phyloP scores from a whole-genome alignment of 2,888 invertebrate genomes.

The Isoperla grammatica region DNA sequence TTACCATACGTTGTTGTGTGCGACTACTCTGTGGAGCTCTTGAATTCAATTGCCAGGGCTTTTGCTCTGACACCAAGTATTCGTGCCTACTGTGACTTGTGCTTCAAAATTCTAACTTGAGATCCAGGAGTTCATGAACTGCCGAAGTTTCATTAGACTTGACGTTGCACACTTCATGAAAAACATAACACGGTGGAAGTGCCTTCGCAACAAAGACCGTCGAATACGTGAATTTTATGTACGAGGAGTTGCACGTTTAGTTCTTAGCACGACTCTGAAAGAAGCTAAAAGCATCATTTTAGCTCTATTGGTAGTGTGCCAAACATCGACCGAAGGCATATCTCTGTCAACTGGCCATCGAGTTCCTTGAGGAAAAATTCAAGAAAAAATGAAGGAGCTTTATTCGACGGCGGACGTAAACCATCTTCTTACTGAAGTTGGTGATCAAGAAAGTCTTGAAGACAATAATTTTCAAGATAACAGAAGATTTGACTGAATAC shows the following conservation, averaged over 20 bases:
- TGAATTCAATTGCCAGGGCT: too few relatives aligned
- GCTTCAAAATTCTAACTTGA: conserved; percentile 4
- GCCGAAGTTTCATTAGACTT: conserved; percentile 15
- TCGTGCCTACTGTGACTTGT: conserved; percentile 8
- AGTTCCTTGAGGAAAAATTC: not conserved
- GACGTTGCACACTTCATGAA: conserved; percentile 26
- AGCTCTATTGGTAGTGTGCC: too few relatives aligned
- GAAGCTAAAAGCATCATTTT: too few relatives aligned
- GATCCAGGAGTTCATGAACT: not conserved
- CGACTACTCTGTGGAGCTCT: too few relatives aligned
- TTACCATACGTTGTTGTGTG: conserved; percentile 17
- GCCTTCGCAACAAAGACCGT: not conserved
- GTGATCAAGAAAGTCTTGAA: not conserved
- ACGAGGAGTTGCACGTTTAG: not conserved
- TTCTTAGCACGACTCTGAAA: not conserved
- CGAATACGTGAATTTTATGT: not conserved
- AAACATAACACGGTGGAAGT: too few relatives aligned
- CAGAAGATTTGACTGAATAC: not conserved
- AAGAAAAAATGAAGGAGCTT: not conserved
- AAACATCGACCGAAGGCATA: not conserved
- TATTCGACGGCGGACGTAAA: too few relatives aligned
- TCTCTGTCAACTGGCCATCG: not conserved
- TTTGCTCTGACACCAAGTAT: too few relatives aligned
- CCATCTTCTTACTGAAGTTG: too few relatives aligned
- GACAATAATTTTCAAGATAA: not conserved